A percentile compares a stretch with the other conserved stretches of the same genome.
phyloP scores from a whole-genome alignment of 2,888 invertebrate species.

The Marasmarcha lunaedactyla region DNA sequence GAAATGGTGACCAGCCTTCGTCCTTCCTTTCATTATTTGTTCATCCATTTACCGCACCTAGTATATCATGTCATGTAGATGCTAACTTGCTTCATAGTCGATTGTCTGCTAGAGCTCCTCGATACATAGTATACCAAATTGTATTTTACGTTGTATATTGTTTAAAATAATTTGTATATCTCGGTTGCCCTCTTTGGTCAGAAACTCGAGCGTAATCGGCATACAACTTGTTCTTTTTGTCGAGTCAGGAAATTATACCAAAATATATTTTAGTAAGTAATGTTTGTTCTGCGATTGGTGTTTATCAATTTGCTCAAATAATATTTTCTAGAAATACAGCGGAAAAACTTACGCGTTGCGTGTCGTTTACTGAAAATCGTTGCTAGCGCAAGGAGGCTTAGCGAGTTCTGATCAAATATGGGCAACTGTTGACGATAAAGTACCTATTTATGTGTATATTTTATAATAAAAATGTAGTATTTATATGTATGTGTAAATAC shows the following conservation, averaged over 20 bases:
- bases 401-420: too few species aligned
- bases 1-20: too few species aligned
- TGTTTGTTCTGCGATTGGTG: too few species aligned
- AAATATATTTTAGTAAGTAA: too few species aligned
- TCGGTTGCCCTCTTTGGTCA: conserved; percentile 24
- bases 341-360: too few species aligned
- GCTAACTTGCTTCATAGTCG: conserved; percentile 59
- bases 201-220: too few species aligned
- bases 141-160: conserved; percentile 68
- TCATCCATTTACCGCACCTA: not conserved
- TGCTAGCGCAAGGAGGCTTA: too few species aligned
- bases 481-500: conserved; percentile 65
- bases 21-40: not conserved
- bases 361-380: too few species aligned
- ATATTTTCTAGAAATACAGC: too few species aligned
- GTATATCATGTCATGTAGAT: conserved; percentile 49
- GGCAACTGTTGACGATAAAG: conserved; percentile 16
- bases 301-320: too few species aligned
- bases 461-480: conserved; percentile 44
- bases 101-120: conserved; percentile 65
- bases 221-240: too few species aligned
- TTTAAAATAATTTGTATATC: conserved; percentile 49
- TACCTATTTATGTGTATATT: conserved; percentile 61
- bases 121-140: conserved; percentile 66
- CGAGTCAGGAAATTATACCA: too few species aligned